These are phyloP conservation scores for Crossaster papposus DNA, from an alignment of 53 echinoderm and acorn worm genomes.

Conservation along the genomic window DNA sequence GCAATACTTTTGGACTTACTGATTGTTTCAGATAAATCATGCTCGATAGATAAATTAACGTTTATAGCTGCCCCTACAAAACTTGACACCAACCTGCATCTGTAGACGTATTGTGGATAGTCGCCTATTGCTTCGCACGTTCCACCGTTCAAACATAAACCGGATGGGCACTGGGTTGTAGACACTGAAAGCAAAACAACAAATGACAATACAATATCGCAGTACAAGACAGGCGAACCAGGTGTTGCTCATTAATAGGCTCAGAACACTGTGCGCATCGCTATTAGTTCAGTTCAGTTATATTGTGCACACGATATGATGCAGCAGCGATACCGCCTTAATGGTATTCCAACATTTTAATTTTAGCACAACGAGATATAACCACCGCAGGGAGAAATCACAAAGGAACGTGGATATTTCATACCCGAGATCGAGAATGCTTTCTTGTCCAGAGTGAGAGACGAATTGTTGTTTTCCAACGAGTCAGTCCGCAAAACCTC, in stretches of 20 bases:
- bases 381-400: too few species aligned
- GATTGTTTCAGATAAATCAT: too few species aligned
- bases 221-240: too few species aligned
- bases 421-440: neutral
- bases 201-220: neutral
- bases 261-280: too few species aligned
- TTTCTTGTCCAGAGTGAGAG: neutral
- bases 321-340: too few species aligned
- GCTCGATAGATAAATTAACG: too few species aligned
- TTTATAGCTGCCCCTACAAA: neutral
- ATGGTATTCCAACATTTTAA: too few species aligned
- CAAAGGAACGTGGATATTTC: neutral
- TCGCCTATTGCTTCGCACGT: neutral
- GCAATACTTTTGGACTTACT: too few species aligned
- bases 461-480: neutral
- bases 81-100: conserved; percentile 24
- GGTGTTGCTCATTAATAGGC: too few species aligned
- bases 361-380: too few species aligned
- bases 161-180: neutral
- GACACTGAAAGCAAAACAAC: neutral
- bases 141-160: conserved; percentile 24
- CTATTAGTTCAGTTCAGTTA: too few species aligned
- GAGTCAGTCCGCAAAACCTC: neutral
- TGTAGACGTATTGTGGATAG: neutral
- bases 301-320: too few species aligned